Base-by-base conservation (phyloP, 2,888 invertebrate species). In the Pachymerium ferrugineum region DNA sequence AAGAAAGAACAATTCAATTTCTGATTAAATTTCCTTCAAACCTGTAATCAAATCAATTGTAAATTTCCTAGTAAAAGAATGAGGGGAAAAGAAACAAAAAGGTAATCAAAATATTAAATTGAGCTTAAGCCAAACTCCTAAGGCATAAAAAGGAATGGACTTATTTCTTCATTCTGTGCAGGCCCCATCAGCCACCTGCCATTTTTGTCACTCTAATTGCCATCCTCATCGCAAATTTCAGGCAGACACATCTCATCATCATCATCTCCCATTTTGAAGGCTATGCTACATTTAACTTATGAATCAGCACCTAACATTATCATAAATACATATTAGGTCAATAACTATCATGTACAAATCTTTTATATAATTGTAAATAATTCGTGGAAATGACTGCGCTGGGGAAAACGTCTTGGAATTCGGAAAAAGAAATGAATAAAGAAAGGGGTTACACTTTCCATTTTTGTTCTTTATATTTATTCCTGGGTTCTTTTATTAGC, bases 311-410 rank as follows among this genome's bases (percentile, higher is more conserved):
- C 74, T 38, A 72, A 33, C 42, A 14, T 16, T 74, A 67, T 33
- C 73, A 73, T 74, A 75, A 72, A 70, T 74, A 72, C 19, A 31
- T 62, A 29, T 54, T 8, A 35, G 70, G 67, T 72, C 42, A 19
- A 62, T 70, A 35, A 16, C 30, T 69, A 3, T 67, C 8, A 3
- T 42, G 22, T 72, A 35, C 25, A 47, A 30, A 29, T 71, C 29
- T 25, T 19, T 25, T 25, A 67, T 25, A 6, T n/a, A 16, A 22
- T 16, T 67, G 1, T 8, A 0, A 19, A 22, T 22, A 67, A 16
- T 3, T 14, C 14, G 22, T 12, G 10, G 12, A 0, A 35, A 35
- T 10, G 35, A 35, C 10, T 35, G 35, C 35, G 14, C 14, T 35
- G 14, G 35, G 10, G 14, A 35, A 35, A 35, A 35, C 8, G 35